Percentiles rank a stretch among this genome's conserved stretches.
phyloP scores from a whole-genome alignment of 1,140 invertebrate genomes.

The Drosophila lini region DNA sequence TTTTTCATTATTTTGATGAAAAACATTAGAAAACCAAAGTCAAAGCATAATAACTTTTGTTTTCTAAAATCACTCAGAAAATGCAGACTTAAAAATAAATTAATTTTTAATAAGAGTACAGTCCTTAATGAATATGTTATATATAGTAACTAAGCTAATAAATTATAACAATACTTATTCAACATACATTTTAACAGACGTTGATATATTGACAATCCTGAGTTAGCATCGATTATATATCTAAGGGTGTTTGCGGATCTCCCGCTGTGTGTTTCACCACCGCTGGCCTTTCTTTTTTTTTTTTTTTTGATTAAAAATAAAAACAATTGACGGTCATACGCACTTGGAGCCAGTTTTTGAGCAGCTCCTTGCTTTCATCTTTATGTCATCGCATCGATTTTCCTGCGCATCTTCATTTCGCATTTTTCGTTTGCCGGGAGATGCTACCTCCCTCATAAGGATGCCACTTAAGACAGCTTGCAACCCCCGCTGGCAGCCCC shows the following conservation, averaged over 20 bases:
- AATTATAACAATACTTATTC: neutral
- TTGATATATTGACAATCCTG: neutral
- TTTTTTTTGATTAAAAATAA: slow-evolving; percentile 56
- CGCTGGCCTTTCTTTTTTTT: slow-evolving; percentile 7
- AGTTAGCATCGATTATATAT: neutral
- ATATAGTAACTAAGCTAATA: neutral
- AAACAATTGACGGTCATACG: slow-evolving; percentile 61
- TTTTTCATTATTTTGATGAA: no score
- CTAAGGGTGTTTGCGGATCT: slow-evolving; percentile 1
- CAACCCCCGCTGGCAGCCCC: slow-evolving; percentile 35
- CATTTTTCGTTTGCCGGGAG: slow-evolving; percentile 9
- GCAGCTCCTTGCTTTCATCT: slow-evolving; percentile 62
- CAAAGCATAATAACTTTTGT: no score
- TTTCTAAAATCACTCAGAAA: no score
- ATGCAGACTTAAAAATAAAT: no score
- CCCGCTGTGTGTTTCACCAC: slow-evolving; percentile 1
- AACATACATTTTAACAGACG: neutral
- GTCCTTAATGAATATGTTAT: neutral
- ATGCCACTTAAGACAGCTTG: slow-evolving; percentile 49
- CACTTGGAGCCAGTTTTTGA: slow-evolving; percentile 7
- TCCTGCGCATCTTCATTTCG: slow-evolving; percentile 17
- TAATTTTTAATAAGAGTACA: no score
- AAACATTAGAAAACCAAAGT: no score
- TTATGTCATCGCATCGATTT: slow-evolving; percentile 75
- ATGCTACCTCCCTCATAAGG: slow-evolving; percentile 24